Conservation (phyloP, 2,113 vertebrate genomes). For the Gambusia holbrooki region DNA sequence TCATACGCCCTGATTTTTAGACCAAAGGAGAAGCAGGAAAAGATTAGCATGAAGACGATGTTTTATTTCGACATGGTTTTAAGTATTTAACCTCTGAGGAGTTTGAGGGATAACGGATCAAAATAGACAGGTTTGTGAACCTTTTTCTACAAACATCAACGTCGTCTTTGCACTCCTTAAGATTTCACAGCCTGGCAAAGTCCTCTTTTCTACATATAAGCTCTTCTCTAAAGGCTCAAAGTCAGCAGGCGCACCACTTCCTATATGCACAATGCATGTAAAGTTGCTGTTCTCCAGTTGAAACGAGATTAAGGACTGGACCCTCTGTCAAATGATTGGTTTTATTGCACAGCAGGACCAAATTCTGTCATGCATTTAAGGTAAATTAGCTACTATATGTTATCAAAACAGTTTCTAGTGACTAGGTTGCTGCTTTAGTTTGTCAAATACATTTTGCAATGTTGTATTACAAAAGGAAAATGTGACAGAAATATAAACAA, state of each 20-base stretch:
- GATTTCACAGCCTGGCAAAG: constrained; percentile 6
- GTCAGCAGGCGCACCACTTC: constrained; percentile 54
- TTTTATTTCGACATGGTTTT: background rate
- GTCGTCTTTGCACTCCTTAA: background rate
- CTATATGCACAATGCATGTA: constrained; percentile 43
- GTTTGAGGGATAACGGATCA: background rate
- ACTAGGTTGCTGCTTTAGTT: background rate
- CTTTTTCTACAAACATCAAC: background rate
- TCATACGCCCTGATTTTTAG: background rate
- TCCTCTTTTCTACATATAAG: constrained; percentile 39
- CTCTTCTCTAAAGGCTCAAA: constrained; percentile 33
- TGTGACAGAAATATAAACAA: background rate
- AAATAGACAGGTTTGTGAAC: background rate
- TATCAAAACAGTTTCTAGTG: background rate
- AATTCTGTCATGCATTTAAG: constrained; percentile 5
- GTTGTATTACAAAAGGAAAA: too few species aligned
- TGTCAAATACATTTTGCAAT: too few species aligned
- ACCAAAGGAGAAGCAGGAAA: background rate
- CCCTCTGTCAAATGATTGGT: constrained; percentile 4
- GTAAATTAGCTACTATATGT: constrained; percentile 6
- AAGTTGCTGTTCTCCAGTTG: constrained; percentile 16
- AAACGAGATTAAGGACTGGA: constrained; percentile 5
- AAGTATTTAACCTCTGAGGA: background rate
- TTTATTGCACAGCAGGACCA: constrained; percentile 12
- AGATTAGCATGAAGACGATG: too few species aligned